These are phyloP conservation scores for Rotaria magnacalcarata DNA, from an alignment of 2,888 invertebrate genomes.

Conservation along the genomic window DNA sequence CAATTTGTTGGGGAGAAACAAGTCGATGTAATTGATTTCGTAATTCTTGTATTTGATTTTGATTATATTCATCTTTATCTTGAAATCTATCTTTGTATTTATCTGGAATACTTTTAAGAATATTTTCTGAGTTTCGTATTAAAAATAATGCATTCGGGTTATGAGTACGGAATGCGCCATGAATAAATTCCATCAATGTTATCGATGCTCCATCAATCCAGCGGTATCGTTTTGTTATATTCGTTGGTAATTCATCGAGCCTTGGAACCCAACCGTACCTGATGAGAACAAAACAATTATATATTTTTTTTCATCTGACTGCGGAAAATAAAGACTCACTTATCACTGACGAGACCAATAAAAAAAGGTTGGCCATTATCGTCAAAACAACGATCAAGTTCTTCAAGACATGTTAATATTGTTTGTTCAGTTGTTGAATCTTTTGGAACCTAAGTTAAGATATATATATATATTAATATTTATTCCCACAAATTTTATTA, in stretches of 20 bases:
- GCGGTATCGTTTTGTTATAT: conserved; percentile 51
- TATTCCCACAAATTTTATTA: too few species aligned
- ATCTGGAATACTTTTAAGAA: conserved; percentile 50
- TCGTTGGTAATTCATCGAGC: conserved; percentile 50
- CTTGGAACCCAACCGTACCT: conserved; percentile 58
- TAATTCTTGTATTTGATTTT: conserved; percentile 49
- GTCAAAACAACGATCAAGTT: conserved; percentile 54
- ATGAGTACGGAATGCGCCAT: conserved; percentile 53
- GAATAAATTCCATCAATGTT: conserved; percentile 57
- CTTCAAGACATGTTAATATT: conserved; percentile 55
- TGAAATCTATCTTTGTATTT: conserved; percentile 48
- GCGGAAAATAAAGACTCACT: conserved; percentile 48
- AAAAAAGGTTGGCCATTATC: conserved; percentile 55
- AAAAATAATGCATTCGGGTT: conserved; percentile 56
- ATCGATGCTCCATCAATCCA: conserved; percentile 56
- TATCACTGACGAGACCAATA: conserved; percentile 54
- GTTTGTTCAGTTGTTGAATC: conserved; percentile 53
- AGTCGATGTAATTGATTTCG: conserved; percentile 48
- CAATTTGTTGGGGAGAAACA: conserved; percentile 50
- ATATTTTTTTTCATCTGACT: too few species aligned
- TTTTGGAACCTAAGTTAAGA: conserved; percentile 50
- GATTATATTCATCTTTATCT: conserved; percentile 49
- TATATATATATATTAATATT: not conserved
- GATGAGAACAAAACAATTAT: not conserved
- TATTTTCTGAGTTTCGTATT: conserved; percentile 49